Percentiles rank a stretch among this genome's conserved stretches.
Evolutionary conservation across 2,888 invertebrate genomes (phyloP).

Genomic region (Pristionchus japonicus): DNA sequence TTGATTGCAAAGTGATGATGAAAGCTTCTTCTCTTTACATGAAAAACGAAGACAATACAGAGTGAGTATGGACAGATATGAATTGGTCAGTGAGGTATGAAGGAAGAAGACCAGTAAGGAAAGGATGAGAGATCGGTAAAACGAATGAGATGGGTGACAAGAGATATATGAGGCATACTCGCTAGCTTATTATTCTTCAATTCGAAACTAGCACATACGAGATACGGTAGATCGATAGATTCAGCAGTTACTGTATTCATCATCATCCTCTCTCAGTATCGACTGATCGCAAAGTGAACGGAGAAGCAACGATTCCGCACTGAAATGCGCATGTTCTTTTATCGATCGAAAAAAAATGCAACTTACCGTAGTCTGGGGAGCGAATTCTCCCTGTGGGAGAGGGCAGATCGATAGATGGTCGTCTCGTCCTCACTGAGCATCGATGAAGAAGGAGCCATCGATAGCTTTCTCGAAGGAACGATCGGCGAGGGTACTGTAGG

Average conservation of each 20-base stretch:
- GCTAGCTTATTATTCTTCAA: background rate
- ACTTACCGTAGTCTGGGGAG: slow-evolving; percentile 15
- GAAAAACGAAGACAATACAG: too few relatives aligned
- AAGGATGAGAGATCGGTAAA: background rate
- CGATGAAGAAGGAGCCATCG: background rate
- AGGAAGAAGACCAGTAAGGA: background rate
- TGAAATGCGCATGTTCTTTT: background rate
- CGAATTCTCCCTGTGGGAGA: slow-evolving; percentile 33
- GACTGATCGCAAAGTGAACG: background rate
- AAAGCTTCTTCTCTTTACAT: background rate
- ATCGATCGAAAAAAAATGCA: background rate
- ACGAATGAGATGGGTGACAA: background rate
- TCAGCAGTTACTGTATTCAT: background rate
- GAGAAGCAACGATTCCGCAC: background rate
- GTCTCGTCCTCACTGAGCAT: slow-evolving; percentile 5
- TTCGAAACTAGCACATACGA: background rate
- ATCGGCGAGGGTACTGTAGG: background rate
- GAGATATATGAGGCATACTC: background rate
- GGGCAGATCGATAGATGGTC: slow-evolving; percentile 37
- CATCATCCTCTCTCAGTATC: slow-evolving; percentile 20
- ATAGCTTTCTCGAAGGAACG: background rate
- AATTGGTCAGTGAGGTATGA: slow-evolving; percentile 12
- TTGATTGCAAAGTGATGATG: background rate
- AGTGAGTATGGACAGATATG: slow-evolving; percentile 19
- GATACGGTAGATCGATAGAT: background rate